A percentile compares a stretch with the other conserved stretches of the same genome.
Evolutionary conservation across 2,888 invertebrate genomes (phyloP).

Genomic region (Spilosoma lubricipeda): DNA sequence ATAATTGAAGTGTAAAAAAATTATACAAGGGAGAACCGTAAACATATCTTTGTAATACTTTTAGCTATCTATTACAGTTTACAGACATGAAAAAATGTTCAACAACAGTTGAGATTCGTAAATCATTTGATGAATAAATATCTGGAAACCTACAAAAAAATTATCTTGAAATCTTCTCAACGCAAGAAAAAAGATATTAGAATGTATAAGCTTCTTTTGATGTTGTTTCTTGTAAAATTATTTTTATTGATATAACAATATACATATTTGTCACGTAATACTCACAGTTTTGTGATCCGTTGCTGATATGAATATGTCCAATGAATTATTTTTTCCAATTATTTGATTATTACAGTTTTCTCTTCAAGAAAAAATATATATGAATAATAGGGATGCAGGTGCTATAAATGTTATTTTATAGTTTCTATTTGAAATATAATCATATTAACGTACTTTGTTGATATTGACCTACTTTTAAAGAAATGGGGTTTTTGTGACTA

Average conservation of each 20-base stretch:
- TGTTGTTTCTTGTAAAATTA: neutral
- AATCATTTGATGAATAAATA: constrained; percentile 3
- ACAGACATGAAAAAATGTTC: neutral
- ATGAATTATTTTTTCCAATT: neutral
- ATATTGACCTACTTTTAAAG: too few relatives aligned
- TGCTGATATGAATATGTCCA: neutral
- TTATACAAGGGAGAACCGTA: neutral
- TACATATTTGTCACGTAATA: neutral
- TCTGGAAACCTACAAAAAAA: neutral
- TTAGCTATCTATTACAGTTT: neutral
- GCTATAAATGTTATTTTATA: too few relatives aligned
- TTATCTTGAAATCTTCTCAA: neutral
- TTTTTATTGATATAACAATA: neutral
- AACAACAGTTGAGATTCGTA: neutral
- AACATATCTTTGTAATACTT: neutral
- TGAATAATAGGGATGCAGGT: too few relatives aligned
- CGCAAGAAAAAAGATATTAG: neutral
- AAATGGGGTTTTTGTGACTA: too few relatives aligned
- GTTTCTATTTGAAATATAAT: too few relatives aligned
- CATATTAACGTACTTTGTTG: too few relatives aligned
- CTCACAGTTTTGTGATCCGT: neutral
- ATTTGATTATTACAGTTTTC: too few relatives aligned
- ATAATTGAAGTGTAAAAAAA: neutral
- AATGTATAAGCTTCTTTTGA: neutral
- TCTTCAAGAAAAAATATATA: too few relatives aligned